Conservation (phyloP, 2,113 vertebrate genomes). For the Seriola aureovittata region DNA sequence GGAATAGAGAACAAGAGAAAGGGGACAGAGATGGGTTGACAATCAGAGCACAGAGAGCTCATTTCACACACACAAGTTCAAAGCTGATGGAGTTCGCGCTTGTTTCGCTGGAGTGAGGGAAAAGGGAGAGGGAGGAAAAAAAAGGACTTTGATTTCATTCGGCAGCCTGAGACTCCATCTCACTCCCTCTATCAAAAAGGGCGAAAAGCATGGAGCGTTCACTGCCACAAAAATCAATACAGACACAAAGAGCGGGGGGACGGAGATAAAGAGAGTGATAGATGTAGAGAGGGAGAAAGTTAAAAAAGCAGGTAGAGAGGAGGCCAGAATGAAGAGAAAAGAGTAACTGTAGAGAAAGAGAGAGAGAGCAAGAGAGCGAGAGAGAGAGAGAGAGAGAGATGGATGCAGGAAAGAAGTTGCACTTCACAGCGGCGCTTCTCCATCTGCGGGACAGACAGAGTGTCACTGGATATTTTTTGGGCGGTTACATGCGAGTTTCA, state of each 20-base stretch:
- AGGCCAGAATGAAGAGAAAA: conserved; percentile 31
- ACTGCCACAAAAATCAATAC: conserved; percentile 78
- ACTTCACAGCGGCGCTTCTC: conserved; percentile 43
- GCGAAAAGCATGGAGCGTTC: conserved; percentile 67
- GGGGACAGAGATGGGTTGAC: conserved; percentile 64
- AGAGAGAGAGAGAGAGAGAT: conserved; percentile 11
- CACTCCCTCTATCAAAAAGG: conserved; percentile 78
- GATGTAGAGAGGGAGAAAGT: conserved; percentile 28
- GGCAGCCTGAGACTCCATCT: conserved; percentile 76
- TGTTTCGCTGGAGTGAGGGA: conserved; percentile 65
- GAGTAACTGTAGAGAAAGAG: conserved; percentile 24
- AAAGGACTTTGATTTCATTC: conserved; percentile 80
- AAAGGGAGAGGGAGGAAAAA: conserved; percentile 43
- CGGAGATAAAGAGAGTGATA: conserved; percentile 64
- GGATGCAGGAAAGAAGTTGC: conserved; percentile 13
- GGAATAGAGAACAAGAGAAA: conserved; percentile 45
- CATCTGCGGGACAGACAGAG: conserved; percentile 20
- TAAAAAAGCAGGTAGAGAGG: conserved; percentile 50
- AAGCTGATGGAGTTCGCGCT: conserved; percentile 76
- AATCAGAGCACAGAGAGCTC: conserved; percentile 79
- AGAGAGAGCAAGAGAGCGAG: conserved; percentile 12
- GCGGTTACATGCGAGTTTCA: conserved; percentile 39
- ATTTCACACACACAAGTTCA: conserved; percentile 81
- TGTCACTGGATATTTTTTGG: conserved; percentile 19
- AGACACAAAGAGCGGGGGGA: conserved; percentile 61